Conservation (phyloP, 2,888 invertebrate genomes). For the Cecidostiba fungosa region DNA sequence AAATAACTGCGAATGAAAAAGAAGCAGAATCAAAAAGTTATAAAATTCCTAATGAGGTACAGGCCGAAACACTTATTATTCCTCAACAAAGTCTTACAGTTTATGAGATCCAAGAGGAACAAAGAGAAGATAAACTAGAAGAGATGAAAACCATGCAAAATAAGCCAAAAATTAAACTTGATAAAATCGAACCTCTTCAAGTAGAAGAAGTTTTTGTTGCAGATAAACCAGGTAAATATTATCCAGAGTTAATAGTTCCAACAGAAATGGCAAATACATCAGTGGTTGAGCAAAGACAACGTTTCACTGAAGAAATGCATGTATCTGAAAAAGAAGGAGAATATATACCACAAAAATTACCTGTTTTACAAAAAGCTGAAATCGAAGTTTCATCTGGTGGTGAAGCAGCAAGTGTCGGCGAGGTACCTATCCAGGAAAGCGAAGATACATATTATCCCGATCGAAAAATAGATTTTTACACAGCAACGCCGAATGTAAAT, state of each 20-base stretch:
- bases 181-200: conserved; percentile 84
- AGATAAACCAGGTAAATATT: conserved; percentile 88
- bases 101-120: conserved; percentile 84
- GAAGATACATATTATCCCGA: conserved; percentile 82
- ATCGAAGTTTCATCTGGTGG: conserved; percentile 82
- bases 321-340: conserved; percentile 87
- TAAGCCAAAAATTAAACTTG: conserved; percentile 84
- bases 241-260: conserved; percentile 89
- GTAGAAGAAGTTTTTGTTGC: conserved; percentile 87
- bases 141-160: conserved; percentile 80
- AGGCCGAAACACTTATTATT: conserved; percentile 83
- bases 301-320: conserved; percentile 85
- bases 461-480: conserved; percentile 70
- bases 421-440: conserved; percentile 84
- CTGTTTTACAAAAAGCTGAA: conserved; percentile 84
- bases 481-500: conserved; percentile 73
- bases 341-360: conserved; percentile 83
- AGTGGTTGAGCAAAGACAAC: conserved; percentile 85
- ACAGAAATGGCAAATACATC: conserved; percentile 88
- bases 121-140: conserved; percentile 83
- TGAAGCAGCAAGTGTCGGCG: conserved; percentile 83
- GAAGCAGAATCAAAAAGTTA: conserved; percentile 83
- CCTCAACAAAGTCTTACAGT: conserved; percentile 85
- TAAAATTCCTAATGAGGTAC: conserved; percentile 80
- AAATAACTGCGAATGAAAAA: conserved; percentile 83